phyloP scores from a whole-genome alignment of 2,113 vertebrate genomes.

The Sarotherodon lohbergeri region DNA sequence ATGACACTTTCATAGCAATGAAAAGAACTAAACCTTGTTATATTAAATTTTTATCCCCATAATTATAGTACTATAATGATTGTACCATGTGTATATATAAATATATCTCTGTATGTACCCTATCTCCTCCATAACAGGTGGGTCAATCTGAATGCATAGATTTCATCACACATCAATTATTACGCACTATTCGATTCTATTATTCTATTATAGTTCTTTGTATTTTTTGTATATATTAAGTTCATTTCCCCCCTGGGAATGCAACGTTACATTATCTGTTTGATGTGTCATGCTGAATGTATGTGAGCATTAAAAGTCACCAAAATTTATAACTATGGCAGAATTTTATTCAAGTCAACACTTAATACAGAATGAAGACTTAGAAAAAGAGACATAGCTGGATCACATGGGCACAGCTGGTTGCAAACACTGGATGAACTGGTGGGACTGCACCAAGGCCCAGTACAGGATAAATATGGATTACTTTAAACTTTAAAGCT shows the following conservation, averaged over 20 bases:
- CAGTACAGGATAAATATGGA: neutral
- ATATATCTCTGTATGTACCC: neutral
- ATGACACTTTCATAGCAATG: neutral
- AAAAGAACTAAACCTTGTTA: neutral
- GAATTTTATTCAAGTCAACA: neutral
- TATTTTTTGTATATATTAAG: neutral
- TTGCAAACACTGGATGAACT: neutral
- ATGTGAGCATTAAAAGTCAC: neutral
- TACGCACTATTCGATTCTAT: accelerated
- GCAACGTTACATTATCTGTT: accelerated
- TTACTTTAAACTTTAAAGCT: neutral
- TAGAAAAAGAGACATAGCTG: neutral
- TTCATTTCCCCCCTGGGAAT: neutral
- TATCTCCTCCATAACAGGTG: neutral
- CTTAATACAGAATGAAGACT: neutral
- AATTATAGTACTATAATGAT: neutral
- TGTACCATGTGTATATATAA: neutral
- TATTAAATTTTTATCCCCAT: accelerated
- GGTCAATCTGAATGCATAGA: neutral
- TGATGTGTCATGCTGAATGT: neutral
- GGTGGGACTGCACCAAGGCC: neutral
- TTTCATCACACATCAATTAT: neutral
- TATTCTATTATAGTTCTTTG: neutral
- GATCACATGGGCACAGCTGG: neutral
- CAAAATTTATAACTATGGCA: neutral